Conservation (phyloP, 2,113 vertebrate species). For the Butastur rufipennis region DNA sequence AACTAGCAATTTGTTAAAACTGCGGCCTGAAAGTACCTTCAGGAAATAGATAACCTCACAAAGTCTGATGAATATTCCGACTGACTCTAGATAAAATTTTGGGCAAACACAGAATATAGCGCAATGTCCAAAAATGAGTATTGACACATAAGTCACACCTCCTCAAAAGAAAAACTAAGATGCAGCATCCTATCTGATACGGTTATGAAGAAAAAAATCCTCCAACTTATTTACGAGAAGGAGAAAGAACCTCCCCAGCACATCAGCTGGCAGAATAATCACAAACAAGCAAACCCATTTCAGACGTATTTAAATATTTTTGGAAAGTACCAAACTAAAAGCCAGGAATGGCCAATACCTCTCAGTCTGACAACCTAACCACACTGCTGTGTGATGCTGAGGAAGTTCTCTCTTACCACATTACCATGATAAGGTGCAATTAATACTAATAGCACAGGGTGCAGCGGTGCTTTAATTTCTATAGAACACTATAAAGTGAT, state of each 20-base stretch:
- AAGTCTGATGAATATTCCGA: neutral
- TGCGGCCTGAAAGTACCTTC: slow-evolving; percentile 5
- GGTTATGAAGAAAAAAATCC: neutral
- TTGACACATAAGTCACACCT: neutral
- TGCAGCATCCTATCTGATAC: neutral
- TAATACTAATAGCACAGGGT: neutral
- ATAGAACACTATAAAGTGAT: neutral
- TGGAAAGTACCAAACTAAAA: neutral
- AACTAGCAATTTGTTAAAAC: neutral
- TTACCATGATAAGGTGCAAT: neutral
- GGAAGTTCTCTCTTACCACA: neutral
- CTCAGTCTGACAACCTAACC: neutral
- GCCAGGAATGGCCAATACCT: neutral
- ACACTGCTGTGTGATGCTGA: neutral
- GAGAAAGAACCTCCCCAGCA: neutral
- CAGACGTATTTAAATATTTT: neutral
- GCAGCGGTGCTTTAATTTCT: neutral
- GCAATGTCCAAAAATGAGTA: neutral
- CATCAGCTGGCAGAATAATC: neutral
- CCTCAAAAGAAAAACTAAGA: neutral
- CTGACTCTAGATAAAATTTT: neutral
- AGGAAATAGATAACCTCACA: neutral
- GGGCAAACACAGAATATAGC: neutral
- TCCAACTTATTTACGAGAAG: neutral
- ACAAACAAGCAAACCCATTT: neutral